Evolutionary conservation across 2,113 vertebrate species (phyloP), one percentile per base, ranked within the genome.

Genomic region (Oreochromis spilurus): DNA sequence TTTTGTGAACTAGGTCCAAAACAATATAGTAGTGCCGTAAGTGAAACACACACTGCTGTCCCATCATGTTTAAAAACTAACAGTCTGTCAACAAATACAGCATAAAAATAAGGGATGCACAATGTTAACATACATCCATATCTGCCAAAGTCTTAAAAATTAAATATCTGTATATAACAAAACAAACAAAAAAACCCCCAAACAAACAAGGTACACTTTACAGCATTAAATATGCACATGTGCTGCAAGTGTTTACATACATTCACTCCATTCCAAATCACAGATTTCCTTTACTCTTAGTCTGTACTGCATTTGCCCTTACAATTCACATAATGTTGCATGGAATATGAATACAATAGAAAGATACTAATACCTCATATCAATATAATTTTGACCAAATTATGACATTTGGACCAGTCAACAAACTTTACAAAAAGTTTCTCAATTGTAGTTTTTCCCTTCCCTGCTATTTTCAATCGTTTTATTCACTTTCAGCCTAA

Each of bases 111-210:
- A 62, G 1, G 34, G 58, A 36, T 34, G 58, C 29, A 62, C 31
- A 36, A 19, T 62, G 19, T 62, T 34, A 62, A 62, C 58, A 62
- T 4, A 19, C 29, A 62, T 34, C 57, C 8, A 60, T 34, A 60
- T 34, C 58, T 62, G 58, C 8, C 57, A 17, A 60, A 60, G 57
- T 34, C 29, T 62, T 34, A 62, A 34, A 62, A 62, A 19, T 19
- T 19, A 34, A 60, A 34, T 19, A 11, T 60, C 29, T 60, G 29
- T 34, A 60, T 60, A 1, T 10, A 10, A 31, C 29, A 0, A 60
- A 57, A 57, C 9, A 9, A 26, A 13, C 0, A 12, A 4, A 5
- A 31, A 5, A 0, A 4, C 2, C 0, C 4, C 4, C 24, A 60
- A 60, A 10, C 16, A 60, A 60, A 60, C 9, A 31, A 9, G 9